These are phyloP conservation scores for Cyanoramphus novaezelandiae DNA, from an alignment of 2,113 vertebrate genomes.

Conservation along the genomic window DNA sequence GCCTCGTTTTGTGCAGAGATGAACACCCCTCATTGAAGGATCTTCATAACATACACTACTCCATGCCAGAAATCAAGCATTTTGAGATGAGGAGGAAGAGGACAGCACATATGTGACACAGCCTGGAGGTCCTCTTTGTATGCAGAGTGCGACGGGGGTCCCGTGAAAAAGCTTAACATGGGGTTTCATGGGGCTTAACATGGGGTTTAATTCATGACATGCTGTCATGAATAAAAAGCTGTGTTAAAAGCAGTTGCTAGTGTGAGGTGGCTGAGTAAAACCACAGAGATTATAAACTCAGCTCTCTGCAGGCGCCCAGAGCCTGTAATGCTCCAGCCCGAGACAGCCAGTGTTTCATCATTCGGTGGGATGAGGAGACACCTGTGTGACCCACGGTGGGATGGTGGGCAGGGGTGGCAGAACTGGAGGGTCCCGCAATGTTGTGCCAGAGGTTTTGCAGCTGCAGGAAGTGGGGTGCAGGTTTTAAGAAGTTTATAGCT, in stretches of 20 bases:
- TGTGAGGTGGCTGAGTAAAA: neutral
- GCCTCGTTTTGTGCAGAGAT: neutral
- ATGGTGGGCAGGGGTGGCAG: neutral
- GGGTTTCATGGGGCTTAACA: neutral
- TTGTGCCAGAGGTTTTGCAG: neutral
- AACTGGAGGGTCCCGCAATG: neutral
- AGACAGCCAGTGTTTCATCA: accelerated
- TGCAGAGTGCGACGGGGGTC: neutral
- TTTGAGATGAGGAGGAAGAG: neutral
- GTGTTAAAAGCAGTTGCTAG: neutral
- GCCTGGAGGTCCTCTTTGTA: neutral
- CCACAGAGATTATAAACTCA: neutral
- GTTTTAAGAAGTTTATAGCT: neutral
- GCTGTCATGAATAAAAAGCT: neutral
- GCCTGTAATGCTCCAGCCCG: neutral
- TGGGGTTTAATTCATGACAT: neutral
- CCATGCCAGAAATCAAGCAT: accelerated
- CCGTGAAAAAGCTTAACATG: neutral
- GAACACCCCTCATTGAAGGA: neutral
- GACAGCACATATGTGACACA: neutral
- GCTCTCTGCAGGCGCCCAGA: accelerated
- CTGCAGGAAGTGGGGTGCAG: neutral
- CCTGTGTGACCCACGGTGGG: neutral
- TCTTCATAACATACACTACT: neutral
- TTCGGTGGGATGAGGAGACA: neutral